Evolutionary conservation across 1,140 invertebrate species (phyloP), one percentile per base, ranked within the genome.

Genomic region (Branchinecta lynchi): DNA sequence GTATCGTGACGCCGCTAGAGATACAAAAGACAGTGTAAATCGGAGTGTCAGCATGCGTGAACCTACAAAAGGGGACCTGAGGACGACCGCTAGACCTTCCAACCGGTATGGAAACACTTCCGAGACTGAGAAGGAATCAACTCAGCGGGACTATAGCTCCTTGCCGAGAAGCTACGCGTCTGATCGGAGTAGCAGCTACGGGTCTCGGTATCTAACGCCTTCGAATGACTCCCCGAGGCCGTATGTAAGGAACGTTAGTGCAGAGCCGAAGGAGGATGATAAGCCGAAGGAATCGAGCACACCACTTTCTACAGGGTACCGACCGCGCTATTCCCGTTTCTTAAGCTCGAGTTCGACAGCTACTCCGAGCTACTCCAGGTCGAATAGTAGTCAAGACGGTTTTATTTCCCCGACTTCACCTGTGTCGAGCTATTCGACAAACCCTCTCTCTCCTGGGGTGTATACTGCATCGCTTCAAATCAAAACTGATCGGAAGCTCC

Each of bases 311-410:
- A 12, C 51, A 20, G 17, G 12, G 12, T 60, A 60, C 6, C 51
- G 51, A 15, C 51, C 51, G 6, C 12, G 17, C 12, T 60, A 60
- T 6, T 60, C 51, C 12, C 51, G 51, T 60, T 60, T 60, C 17
- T 6, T 60, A 60, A 60, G 51, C 17, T 60, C 51, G 17, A 60
- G 6, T 6, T 60, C 51, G 17, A 60, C 51, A 60, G 12, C 51
- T 15, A 60, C 12, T 60, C 51, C 51, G 17, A 60, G 12, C 17
- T 60, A 15, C 17, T 3, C 12, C 51, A 60, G 51, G 17, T 20
- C 51, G 12, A 60, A 60, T 60, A 60, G 51, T 20, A 60, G 51
- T 20, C 51, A 60, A 60, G 51, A 60, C 17, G 51, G 51, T 60
- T 60, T 60, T 60, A 60, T 15, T 12, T 60, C 51, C 12, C 51